Evolutionary conservation across 30 jellyfish, hydroid and myxozoan species (phyloP).

Genomic region (Turritopsis dohrnii): DNA sequence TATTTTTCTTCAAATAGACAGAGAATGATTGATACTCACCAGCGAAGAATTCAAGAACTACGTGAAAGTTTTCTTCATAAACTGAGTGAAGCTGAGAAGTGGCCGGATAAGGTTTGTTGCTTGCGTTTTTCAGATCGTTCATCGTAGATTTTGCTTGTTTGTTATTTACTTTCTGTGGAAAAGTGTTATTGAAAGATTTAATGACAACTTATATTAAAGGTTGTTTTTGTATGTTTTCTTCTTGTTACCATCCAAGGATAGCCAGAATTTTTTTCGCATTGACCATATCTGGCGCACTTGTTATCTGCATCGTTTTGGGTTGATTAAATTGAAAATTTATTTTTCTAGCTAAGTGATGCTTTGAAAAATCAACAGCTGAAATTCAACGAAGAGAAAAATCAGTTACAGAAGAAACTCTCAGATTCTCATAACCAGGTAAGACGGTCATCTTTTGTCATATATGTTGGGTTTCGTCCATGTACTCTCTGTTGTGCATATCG

Average conservation of each 20-base stretch:
- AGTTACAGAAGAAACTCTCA: conserved; percentile 39
- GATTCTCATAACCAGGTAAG: conserved; percentile 55
- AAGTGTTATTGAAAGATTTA: no score
- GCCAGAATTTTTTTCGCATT: no score
- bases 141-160: background rate
- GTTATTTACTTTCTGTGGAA: no score
- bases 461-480: no score
- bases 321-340: background rate
- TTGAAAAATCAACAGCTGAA: conserved; percentile 43
- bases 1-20: conserved; percentile 27
- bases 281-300: no score
- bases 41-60: conserved; percentile 62
- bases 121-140: background rate
- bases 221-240: no score
- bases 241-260: no score
- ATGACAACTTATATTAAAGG: no score
- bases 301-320: no score
- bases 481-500: no score
- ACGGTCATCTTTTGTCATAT: background rate
- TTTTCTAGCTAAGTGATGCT: background rate
- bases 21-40: conserved; percentile 71
- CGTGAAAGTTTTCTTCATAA: conserved; percentile 69
- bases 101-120: conserved; percentile 56
- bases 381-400: conserved; percentile 51
- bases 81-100: conserved; percentile 58